Evolutionary conservation across 2,888 invertebrate species (phyloP).

Genomic region (Teinopalpus imperialis): DNA sequence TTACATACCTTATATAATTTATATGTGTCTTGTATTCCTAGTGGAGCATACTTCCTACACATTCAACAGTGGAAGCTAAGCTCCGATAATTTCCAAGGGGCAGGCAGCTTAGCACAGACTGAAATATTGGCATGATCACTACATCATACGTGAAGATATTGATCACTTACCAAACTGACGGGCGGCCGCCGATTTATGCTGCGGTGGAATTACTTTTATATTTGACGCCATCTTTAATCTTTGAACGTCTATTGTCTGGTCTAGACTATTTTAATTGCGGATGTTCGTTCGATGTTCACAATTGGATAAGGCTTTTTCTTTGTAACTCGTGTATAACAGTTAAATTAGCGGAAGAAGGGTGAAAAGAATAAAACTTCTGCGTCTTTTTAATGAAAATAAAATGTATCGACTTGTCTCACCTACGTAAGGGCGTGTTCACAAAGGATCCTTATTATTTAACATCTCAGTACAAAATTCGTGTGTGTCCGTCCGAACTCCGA

Average conservation of each 20-base stretch:
- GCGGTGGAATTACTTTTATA: constrained; percentile 18
- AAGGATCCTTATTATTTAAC: constrained; percentile 45
- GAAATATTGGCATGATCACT: constrained; percentile 67
- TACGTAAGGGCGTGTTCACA: constrained; percentile 18
- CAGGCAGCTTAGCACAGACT: constrained; percentile 60
- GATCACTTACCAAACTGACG: constrained; percentile 47
- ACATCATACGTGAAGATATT: constrained; percentile 65
- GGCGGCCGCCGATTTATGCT: constrained; percentile 37
- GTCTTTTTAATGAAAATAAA: no score
- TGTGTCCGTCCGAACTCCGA: constrained; percentile 67
- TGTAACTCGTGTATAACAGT: no score
- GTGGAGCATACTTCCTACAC: constrained; percentile 43
- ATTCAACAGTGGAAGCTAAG: constrained; percentile 42
- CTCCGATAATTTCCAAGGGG: constrained; percentile 67
- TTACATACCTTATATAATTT: no score
- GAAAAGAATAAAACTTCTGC: no score
- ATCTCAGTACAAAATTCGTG: constrained; percentile 51
- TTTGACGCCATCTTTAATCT: constrained; percentile 14
- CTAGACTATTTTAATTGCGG: constrained; percentile 2
- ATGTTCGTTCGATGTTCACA: no score
- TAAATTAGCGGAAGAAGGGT: no score
- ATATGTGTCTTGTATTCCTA: no score
- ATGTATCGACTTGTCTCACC: neutral
- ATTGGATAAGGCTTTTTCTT: no score
- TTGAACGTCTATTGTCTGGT: neutral